Percentiles rank a stretch among this genome's conserved stretches.
phyloP scores from a whole-genome alignment of 1,140 invertebrate genomes.

The Drosophila orosa region DNA sequence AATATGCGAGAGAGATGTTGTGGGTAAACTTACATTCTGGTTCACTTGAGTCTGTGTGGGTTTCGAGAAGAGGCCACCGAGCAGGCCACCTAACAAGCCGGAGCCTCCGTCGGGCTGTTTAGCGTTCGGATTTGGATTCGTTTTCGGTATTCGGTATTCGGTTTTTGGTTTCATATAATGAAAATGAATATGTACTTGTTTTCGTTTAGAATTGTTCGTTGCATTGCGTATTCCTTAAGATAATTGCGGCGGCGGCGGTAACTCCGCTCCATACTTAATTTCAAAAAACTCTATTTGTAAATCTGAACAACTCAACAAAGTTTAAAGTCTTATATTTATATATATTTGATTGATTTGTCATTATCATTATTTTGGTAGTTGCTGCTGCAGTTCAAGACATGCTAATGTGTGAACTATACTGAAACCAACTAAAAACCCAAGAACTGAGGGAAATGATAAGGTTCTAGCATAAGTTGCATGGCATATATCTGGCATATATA shows the following conservation, averaged over 20 bases:
- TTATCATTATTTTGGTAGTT: conserved; percentile 24
- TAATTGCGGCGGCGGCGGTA: conserved; percentile 20
- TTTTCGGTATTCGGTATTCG: conserved; percentile 44
- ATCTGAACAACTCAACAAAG: conserved; percentile 67
- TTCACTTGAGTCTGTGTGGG: conserved; percentile 84
- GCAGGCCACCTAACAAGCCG: conserved; percentile 84
- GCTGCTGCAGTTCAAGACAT: conserved; percentile 64
- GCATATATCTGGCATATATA: conserved; percentile 51
- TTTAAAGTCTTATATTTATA: conserved; percentile 47
- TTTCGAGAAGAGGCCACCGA: conserved; percentile 84
- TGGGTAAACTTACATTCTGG: conserved; percentile 84
- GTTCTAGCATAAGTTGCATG: conserved; percentile 41
- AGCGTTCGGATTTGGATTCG: conserved; percentile 36
- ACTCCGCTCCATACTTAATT: conserved; percentile 53
- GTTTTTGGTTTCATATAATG: conserved; percentile 78
- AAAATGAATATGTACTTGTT: conserved; percentile 83
- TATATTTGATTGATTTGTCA: conserved; percentile 18
- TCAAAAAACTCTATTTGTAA: conserved; percentile 50
- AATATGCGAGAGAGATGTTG: conserved; percentile 76
- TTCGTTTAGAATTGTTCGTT: conserved; percentile 80
- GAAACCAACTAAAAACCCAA: conserved; percentile 25
- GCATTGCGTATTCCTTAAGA: conserved; percentile 74
- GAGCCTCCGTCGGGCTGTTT: conserved; percentile 81
- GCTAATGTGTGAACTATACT: conserved; percentile 66
- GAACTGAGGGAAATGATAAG: conserved; percentile 24